Evolutionary conservation across 2,888 invertebrate genomes (phyloP), one percentile per base, ranked within the genome.

Genomic region (Drosophila barbarae): DNA sequence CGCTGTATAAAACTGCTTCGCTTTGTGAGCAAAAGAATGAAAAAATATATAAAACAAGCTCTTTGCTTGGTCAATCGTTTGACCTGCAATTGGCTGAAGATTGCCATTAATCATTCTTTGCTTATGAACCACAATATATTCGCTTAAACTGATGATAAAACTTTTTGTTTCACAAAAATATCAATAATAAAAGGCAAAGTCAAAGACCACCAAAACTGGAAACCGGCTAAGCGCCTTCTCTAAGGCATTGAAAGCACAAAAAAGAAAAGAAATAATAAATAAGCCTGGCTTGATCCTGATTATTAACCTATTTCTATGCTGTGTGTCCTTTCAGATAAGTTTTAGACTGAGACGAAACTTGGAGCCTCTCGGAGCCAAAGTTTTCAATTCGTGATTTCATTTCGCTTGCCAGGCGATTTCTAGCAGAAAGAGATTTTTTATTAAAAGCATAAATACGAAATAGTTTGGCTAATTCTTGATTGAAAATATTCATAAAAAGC

Each of bases 291-390:
- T 57, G 30, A 23, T 18, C n/a, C 6, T 30, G 41, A 38, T n/a
- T 41, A 76, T 61, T 76, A 79, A 76, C 54, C 49, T 61, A 79
- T 79, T 76, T 79, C 44, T 47, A 52, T 74, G 71, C 57, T 51
- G 49, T 74, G 28, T 72, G 28, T 72, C 30, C 9, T 78, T 76
- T 79, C 75, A 76, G 80, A 77, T 79, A 39, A 60, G 58, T 54
- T 30, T 60, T 53, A 53, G 50, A 38, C 41, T 32, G 54, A 36
- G 53, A 44, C 60, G 38, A 68, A 71, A 51, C 65, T 76, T 76
- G 55, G 49, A 55, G 56, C 60, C 67, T 21, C 53, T 54, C 36
- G 53, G 35, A 71, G 47, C 49, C 67, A 72, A 61, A 64, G 74
- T 64, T 79, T 73, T 69, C 30, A 46, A 50, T 69, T 47, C n/a